Percentiles rank a stretch among this genome's conserved stretches.
These are phyloP conservation scores for Drosophila ercepeae DNA, from an alignment of 1,140 invertebrate genomes.

Conservation along the genomic window DNA sequence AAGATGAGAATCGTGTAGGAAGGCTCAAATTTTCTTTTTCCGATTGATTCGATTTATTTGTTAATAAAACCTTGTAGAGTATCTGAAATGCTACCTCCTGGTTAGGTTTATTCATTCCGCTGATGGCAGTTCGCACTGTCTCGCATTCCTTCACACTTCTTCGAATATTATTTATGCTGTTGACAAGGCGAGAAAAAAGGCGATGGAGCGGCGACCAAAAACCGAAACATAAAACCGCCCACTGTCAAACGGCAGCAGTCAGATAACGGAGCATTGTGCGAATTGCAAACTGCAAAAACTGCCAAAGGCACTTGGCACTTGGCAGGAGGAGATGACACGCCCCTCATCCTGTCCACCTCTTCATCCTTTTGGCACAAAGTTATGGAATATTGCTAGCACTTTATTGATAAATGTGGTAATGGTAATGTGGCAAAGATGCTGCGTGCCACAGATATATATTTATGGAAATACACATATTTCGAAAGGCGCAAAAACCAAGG, in stretches of 20 bases:
- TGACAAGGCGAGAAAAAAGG: slow-evolving; percentile 53
- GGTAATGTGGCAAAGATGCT: slow-evolving; percentile 58
- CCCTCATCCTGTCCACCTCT: slow-evolving; percentile 5
- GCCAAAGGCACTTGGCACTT: slow-evolving; percentile 26
- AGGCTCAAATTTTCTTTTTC: background rate
- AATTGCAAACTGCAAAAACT: slow-evolving; percentile 55
- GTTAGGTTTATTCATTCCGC: slow-evolving; percentile 11
- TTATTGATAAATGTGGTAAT: slow-evolving; percentile 72
- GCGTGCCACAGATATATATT: slow-evolving; percentile 21
- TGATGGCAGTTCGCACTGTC: slow-evolving; percentile 24
- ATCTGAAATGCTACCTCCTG: too few species aligned
- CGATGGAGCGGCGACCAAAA: slow-evolving; percentile 50
- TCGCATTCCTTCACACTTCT: slow-evolving; percentile 60
- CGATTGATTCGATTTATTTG: too few species aligned
- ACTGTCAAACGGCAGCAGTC: slow-evolving; percentile 50
- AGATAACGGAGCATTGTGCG: slow-evolving; percentile 70
- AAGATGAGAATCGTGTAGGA: background rate
- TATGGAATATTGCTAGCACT: slow-evolving; percentile 41
- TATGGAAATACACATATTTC: slow-evolving; percentile 10
- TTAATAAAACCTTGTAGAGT: too few species aligned
- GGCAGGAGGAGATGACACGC: slow-evolving; percentile 21
- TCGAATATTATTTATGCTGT: slow-evolving; percentile 76
- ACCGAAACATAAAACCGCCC: slow-evolving; percentile 75
- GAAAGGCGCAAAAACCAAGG: background rate
- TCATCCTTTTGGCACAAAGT: slow-evolving; percentile 6